Conservation (phyloP, 64 coral and sea anemone genomes). For the Montipora efflorescens region DNA sequence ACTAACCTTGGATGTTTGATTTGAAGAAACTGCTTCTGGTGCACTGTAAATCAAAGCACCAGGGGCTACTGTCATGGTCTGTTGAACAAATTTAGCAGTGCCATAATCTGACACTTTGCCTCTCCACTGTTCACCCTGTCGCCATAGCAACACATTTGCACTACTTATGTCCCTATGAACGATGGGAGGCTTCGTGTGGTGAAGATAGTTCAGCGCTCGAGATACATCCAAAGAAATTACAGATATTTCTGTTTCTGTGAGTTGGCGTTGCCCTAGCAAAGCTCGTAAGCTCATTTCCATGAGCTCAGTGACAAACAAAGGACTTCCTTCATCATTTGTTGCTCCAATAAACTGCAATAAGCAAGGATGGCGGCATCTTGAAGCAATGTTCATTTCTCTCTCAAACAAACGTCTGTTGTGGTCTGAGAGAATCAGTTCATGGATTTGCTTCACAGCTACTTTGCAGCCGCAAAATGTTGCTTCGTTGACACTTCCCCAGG, state of each 20-base stretch:
- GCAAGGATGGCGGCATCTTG: slow-evolving; percentile 78
- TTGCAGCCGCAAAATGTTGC: slow-evolving; percentile 39
- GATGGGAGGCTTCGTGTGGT: slow-evolving; percentile 26
- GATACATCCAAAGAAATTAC: slow-evolving; percentile 39
- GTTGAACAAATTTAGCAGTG: slow-evolving; percentile 34
- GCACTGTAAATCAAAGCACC: slow-evolving; percentile 44
- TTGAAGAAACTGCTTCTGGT: slow-evolving; percentile 33
- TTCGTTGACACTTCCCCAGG: slow-evolving; percentile 27
- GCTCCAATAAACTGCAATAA: slow-evolving; percentile 64
- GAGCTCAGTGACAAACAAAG: slow-evolving; percentile 60
- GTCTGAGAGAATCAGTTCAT: slow-evolving; percentile 51
- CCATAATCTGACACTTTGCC: slow-evolving; percentile 75
- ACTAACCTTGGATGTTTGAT: slow-evolving; percentile 48
- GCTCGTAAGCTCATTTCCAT: slow-evolving; percentile 35
- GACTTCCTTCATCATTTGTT: slow-evolving; percentile 32
- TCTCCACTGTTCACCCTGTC: slow-evolving; percentile 31
- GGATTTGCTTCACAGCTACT: slow-evolving; percentile 78
- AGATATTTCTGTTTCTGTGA: not conserved
- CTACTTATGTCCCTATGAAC: slow-evolving; percentile 60
- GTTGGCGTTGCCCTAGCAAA: not conserved
- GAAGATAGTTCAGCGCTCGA: slow-evolving; percentile 24
- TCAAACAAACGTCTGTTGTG: slow-evolving; percentile 55
- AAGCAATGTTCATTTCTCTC: slow-evolving; percentile 76
- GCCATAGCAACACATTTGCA: slow-evolving; percentile 69
- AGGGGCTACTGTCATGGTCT: slow-evolving; percentile 26